Base-by-base conservation (phyloP, 2,888 invertebrate species). In the Sylvicola cinctus region DNA sequence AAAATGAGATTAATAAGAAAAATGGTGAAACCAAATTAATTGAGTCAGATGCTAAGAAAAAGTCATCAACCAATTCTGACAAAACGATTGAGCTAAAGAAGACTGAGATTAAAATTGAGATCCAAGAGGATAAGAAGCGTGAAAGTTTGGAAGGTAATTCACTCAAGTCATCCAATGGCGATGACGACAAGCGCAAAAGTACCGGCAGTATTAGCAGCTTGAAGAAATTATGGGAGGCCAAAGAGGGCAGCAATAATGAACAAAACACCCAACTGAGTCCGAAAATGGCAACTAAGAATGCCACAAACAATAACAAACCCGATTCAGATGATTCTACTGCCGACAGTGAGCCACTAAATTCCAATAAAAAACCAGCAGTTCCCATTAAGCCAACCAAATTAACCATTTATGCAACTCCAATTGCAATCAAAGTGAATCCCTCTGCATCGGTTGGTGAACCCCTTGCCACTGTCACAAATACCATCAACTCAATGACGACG, bases 141-240 rank as follows among this genome's bases (percentile, higher is more conserved):
- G 60, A 63, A 43, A 61, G 42, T 39, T 26, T 41, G 13, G 55
- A 55, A 39, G 52, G 52, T 6, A 57, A 62, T 41, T 40, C 40
- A 25, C 40, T 53, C 32, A 55, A 55, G 44, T 14, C 23, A 6
- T 23, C 29, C 14, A 29, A n/a, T 17, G 79, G 78, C 33, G 71
- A 70, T 12, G 81, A 84, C 34, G 83, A 84, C 51, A 88, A 87
- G 54, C 67, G 88, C 11, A 76, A 83, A 43, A 87, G 87, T 55
- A 87, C 87, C 32, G 88, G 88, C 40, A 85, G 85, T 60, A 90
- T 90, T 49, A 85, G 77, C 53, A 88, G 84, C 55, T 63, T 90
- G 47, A 88, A 88, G 55, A 84, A 84, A 55, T 61, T 90, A 41
- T 90, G 90, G 90, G 90, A 90, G 58, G 77, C 75, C 42, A 80